Evolutionary conservation across 1,140 invertebrate species (phyloP).

Genomic region (Cydia pomonella): DNA sequence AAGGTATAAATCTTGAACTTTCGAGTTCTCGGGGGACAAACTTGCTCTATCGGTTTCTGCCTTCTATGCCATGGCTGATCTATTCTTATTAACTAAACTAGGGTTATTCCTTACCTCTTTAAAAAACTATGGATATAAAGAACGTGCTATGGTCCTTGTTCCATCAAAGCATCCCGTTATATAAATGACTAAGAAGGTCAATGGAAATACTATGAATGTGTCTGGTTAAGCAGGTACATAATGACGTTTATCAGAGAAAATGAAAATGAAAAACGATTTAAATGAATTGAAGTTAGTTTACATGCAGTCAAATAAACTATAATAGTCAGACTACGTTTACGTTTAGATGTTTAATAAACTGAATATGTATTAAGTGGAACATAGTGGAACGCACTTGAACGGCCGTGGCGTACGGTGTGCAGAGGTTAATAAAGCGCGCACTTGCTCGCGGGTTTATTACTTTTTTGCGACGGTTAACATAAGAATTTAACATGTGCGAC

Average conservation of each 20-base stretch:
- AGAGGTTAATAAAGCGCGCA: constrained; percentile 75
- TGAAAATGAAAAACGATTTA: too few species aligned
- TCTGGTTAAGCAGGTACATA: too few species aligned
- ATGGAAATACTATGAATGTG: too few species aligned
- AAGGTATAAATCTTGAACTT: neutral
- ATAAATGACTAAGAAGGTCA: too few species aligned
- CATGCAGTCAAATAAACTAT: neutral
- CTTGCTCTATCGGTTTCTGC: neutral
- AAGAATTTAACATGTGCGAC: constrained; percentile 42
- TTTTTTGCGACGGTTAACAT: constrained; percentile 75
- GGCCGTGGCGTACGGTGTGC: constrained; percentile 46
- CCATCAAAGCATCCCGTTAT: too few species aligned
- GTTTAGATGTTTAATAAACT: neutral
- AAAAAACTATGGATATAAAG: too few species aligned
- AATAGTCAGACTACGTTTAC: neutral
- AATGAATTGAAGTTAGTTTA: neutral
- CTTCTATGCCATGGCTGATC: neutral
- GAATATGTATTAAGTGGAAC: neutral
- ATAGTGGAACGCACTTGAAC: neutral
- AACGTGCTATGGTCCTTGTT: too few species aligned
- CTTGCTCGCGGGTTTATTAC: constrained; percentile 73
- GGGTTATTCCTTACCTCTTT: too few species aligned
- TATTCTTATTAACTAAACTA: too few species aligned
- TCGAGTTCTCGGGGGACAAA: neutral
- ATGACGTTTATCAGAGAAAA: too few species aligned